Evolutionary conservation across 2,797 vertebrate genomes (phyloP).

Genomic region (Okamejei kenojei): DNA sequence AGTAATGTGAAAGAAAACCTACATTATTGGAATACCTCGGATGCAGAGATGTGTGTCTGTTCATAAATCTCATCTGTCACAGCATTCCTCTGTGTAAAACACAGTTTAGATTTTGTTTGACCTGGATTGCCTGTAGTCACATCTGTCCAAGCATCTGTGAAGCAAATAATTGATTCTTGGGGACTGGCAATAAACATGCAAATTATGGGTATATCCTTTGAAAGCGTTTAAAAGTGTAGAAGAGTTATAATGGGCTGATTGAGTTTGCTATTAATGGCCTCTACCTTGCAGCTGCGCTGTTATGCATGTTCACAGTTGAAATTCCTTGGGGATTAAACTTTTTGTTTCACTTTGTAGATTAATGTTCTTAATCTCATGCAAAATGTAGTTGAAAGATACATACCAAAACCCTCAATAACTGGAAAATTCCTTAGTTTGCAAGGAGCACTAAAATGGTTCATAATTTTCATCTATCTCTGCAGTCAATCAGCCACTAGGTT

Average conservation of each 20-base stretch:
- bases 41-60: conserved; percentile 50
- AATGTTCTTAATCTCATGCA: background rate
- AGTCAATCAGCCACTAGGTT: no score
- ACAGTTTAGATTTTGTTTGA: background rate
- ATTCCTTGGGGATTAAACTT: background rate
- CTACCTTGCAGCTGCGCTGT: background rate
- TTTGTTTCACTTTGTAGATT: background rate
- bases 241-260: conserved; percentile 6
- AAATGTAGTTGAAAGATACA: background rate
- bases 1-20: conserved; percentile 42
- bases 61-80: background rate
- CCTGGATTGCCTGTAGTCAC: background rate
- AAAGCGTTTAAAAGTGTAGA: background rate
- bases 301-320: background rate
- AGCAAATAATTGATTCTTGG: conserved; percentile 3
- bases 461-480: no score
- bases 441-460: no score
- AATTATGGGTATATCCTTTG: background rate
- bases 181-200: background rate
- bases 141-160: conserved; percentile 2
- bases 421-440: no score
- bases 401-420: background rate
- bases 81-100: background rate
- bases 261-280: background rate
- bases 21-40: conserved; percentile 46